Evolutionary conservation across 2,113 vertebrate species (phyloP).

Genomic region (Eleginops maclovinus): DNA sequence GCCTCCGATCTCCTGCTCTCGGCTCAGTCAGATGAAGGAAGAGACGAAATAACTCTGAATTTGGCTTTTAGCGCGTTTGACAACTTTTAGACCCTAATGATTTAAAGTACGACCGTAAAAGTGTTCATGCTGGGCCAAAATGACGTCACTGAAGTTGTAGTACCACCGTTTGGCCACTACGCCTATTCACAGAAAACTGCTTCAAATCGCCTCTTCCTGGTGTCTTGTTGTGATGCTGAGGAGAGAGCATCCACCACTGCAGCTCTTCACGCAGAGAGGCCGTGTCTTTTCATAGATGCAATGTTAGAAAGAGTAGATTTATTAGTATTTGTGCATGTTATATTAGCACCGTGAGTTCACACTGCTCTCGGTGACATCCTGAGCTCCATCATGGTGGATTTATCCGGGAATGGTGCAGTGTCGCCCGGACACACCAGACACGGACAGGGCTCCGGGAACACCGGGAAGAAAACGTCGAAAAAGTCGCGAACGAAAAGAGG

Average conservation of each 20-base stretch:
- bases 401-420: constrained; percentile 38
- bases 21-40: no score
- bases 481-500: constrained; percentile 74
- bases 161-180: no score
- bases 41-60: no score
- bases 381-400: constrained; percentile 68
- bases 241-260: constrained; percentile 60
- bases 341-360: background rate
- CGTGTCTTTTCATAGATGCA: background rate
- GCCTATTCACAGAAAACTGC: no score
- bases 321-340: fast-evolving
- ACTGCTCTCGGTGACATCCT: background rate
- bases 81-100: no score
- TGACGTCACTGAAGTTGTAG: no score
- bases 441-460: constrained; percentile 63
- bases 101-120: no score
- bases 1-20: no score
- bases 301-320: background rate
- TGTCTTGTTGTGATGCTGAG: constrained; percentile 55
- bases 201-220: no score
- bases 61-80: no score
- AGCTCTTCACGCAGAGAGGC: background rate
- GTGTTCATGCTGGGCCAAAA: no score
- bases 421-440: constrained; percentile 48
- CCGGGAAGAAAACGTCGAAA: constrained; percentile 68